Evolutionary conservation across 1,140 invertebrate genomes (phyloP), one percentile per base, ranked within the genome.

Genomic region (Drosophila nasuta): DNA sequence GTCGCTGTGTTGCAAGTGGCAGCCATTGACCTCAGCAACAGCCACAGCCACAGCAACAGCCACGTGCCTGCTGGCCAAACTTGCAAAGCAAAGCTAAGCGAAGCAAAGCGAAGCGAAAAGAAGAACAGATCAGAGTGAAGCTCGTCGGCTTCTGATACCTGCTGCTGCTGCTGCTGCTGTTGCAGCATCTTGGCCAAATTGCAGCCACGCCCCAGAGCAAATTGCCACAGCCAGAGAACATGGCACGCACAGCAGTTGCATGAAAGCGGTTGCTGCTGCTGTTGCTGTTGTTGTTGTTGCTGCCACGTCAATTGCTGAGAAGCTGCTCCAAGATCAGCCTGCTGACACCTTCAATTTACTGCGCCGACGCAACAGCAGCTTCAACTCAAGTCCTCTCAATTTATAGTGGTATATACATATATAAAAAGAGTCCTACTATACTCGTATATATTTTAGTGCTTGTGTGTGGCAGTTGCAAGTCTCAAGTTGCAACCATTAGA

Each of bases 61-160:
- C 81, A 82, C 81, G 81, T 82, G 81, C 81, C 81, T 69, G n/a
- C 77, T 83, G 82, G 77, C 81, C 81, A 68, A 64, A 25, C 20
- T 25, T 4, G 20, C 3, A 25, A n/a, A n/a, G n/a, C n/a, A n/a
- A n/a, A n/a, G n/a, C n/a, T n/a, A n/a, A n/a, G n/a, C n/a, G n/a
- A 25, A 25, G 20, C 20, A 25, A 25, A 25, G 20, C 0, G 3
- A 25, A 25, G 20, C 3, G 3, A 25, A 25, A 3, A 25, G 20
- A 38, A 43, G 49, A 35, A 35, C 35, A 35, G 8, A 25, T 25
- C 20, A 25, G 20, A 25, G 20, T 25, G 11, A 28, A 11, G 49
- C 60, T 74, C 33, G 56, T 56, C 56, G 62, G 65, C 70, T 51
- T 54, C 60, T 73, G 51, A 3, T 43, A 43, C 41, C n/a, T n/a